Conservation (phyloP, 2,888 invertebrate species). For the Aricia artaxerxes region DNA sequence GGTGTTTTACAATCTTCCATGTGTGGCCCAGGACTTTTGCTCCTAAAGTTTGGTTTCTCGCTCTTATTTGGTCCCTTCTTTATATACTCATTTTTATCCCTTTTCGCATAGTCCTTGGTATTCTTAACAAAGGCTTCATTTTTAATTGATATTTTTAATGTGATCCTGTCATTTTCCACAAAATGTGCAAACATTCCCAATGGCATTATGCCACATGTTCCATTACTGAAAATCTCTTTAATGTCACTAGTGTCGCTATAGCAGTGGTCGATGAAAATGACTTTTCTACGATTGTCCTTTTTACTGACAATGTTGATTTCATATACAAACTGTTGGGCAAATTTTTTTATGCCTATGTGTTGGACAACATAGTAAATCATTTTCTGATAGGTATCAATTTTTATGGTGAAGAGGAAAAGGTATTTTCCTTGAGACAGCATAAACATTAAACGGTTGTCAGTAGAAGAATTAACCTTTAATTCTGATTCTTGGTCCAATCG, state of each 20-base stretch:
- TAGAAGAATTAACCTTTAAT: slow-evolving; percentile 39
- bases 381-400: slow-evolving; percentile 55
- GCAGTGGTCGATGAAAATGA: slow-evolving; percentile 63
- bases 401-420: slow-evolving; percentile 61
- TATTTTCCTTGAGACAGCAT: slow-evolving; percentile 57
- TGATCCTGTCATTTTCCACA: slow-evolving; percentile 56
- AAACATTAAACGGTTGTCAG: slow-evolving; percentile 60
- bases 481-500: slow-evolving; percentile 58
- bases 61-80: neutral
- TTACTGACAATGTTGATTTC: slow-evolving; percentile 65
- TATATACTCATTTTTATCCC: neutral
- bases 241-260: slow-evolving; percentile 62
- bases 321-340: slow-evolving; percentile 62
- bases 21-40: slow-evolving; percentile 21
- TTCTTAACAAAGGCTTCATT: slow-evolving; percentile 43
- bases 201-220: slow-evolving; percentile 64
- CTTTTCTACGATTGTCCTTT: slow-evolving; percentile 58
- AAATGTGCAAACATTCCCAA: slow-evolving; percentile 57
- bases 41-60: neutral
- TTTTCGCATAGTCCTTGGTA: slow-evolving; percentile 36
- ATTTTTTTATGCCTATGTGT: slow-evolving; percentile 62
- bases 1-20: neutral
- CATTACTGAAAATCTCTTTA: slow-evolving; percentile 61
- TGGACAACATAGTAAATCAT: slow-evolving; percentile 67
- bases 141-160: slow-evolving; percentile 62